Base-by-base conservation (phyloP, 2,797 vertebrate species). In the Oryzias sinensis region DNA sequence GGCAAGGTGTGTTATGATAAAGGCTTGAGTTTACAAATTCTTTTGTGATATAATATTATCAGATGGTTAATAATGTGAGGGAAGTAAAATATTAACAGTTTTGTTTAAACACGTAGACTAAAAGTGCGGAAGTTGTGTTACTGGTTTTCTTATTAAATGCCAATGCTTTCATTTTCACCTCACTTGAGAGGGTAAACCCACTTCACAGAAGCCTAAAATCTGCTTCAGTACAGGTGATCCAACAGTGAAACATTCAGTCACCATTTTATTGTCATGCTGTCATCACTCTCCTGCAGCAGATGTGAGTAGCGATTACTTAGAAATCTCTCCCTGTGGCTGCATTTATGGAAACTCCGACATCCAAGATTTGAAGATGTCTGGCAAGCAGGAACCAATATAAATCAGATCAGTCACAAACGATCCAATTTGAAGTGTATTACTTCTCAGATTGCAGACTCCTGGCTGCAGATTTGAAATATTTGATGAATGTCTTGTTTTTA, bases 241-340 rank as follows among this genome's bases (percentile, higher is more conserved):
- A 71, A 47, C 24, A 65, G 43, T 67, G 18, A 81, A 69, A 50
- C 44, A 41, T 77, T 74, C 53, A 64, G 57, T 66, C 53, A 67
- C 54, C 51, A 58, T 68, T 70, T 77, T 66, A 77, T 48, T 66
- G 58, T 68, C 71, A 22, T 9, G 20, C 62, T 63, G 70, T 63
- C 65, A 58, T 80, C 68, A 68, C 53, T 57, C 78, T 81, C 37
- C 76, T 80, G 54, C 66, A 80, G 70, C 65, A 79, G 68, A 60
- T 73, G 71, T 33, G 41, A 65, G 49, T 25, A 49, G 58, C 29
- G 49, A 56, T 44, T 63, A 54, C 59, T 65, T 49, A 52, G 59
- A 76, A 72, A 63, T 54, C 49, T 61, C 45, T 45, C 52, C 66
- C 37, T 22, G 48, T 24, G 56, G 68, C 25, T 75, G 68, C 54